Percentiles rank a stretch among this genome's conserved stretches.
These are phyloP conservation scores for Heteromyza rotundicornis DNA, from an alignment of 2,888 invertebrate species.

Conservation along the genomic window DNA sequence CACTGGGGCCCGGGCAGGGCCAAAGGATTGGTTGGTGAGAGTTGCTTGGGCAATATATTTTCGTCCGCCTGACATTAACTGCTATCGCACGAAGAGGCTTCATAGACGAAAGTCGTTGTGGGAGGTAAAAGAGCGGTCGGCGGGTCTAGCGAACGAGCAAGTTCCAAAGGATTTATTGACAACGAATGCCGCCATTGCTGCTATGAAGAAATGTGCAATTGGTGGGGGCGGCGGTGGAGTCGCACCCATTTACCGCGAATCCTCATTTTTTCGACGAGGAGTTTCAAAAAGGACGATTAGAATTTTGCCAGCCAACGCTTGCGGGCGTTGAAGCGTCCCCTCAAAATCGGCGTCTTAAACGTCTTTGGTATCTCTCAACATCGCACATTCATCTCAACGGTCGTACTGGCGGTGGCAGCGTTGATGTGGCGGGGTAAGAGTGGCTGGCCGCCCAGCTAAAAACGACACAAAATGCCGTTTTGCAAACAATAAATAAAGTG, in stretches of 20 bases:
- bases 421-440: background rate
- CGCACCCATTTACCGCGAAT: background rate
- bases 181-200: constrained; percentile 33
- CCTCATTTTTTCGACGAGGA: background rate
- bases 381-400: background rate
- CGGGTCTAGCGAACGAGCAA: constrained; percentile 19
- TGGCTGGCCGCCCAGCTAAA: constrained; percentile 14
- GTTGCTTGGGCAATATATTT: constrained; percentile 60
- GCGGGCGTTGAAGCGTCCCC: constrained; percentile 17
- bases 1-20: constrained; percentile 4
- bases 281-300: constrained; percentile 12
- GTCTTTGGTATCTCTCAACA: background rate
- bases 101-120: constrained; percentile 20
- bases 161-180: constrained; percentile 62
- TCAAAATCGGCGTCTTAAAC: constrained; percentile 12
- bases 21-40: constrained; percentile 2
- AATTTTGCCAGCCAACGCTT: constrained; percentile 4
- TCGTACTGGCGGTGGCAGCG: no score
- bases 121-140: background rate
- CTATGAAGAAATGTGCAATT: constrained; percentile 21
- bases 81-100: constrained; percentile 56
- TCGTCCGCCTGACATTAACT: constrained; percentile 64
- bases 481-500: constrained; percentile 37
- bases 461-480: constrained; percentile 34
- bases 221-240: constrained; percentile 13